phyloP scores from a whole-genome alignment of 2,797 vertebrate genomes.

The Nyctibius grandis region DNA sequence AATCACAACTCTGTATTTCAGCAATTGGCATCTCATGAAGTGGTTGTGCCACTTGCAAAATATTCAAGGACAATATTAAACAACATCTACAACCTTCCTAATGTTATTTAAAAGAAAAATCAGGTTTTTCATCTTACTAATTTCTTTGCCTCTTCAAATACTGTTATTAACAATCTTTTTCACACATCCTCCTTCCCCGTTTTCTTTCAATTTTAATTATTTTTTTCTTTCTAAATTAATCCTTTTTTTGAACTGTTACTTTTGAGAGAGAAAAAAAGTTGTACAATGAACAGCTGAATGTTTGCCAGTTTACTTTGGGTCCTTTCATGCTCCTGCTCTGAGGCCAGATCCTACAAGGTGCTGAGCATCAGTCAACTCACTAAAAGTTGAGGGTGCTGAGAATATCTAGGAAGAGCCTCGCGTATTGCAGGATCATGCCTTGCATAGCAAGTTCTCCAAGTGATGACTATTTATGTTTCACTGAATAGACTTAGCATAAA shows the following conservation, averaged over 20 bases:
- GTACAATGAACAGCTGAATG: neutral
- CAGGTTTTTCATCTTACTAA: neutral
- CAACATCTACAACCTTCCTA: neutral
- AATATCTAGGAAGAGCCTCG: constrained; percentile 1
- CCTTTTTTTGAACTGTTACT: constrained; percentile 57
- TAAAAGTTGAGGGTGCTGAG: neutral
- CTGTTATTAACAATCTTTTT: constrained; percentile 46
- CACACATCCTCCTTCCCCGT: neutral
- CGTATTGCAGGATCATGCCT: constrained; percentile 58
- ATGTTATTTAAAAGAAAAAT: constrained; percentile 21
- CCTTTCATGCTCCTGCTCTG: neutral
- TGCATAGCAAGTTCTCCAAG: constrained; percentile 48
- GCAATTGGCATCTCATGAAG: constrained; percentile 36
- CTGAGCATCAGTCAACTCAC: constrained; percentile 22
- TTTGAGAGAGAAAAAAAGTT: constrained; percentile 8
- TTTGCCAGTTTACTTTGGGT: constrained; percentile 19
- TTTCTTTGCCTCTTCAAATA: constrained; percentile 30
- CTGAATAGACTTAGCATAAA: constrained; percentile 68
- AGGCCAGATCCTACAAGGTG: neutral
- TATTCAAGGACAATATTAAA: constrained; percentile 49
- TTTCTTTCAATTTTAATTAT: constrained; percentile 26
- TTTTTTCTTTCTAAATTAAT: constrained; percentile 41
- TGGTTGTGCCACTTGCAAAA: constrained; percentile 1
- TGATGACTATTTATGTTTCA: constrained; percentile 60
- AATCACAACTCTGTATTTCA: constrained; percentile 43